Conservation (phyloP, 1,140 invertebrate species). For the Antheraea pernyi region DNA sequence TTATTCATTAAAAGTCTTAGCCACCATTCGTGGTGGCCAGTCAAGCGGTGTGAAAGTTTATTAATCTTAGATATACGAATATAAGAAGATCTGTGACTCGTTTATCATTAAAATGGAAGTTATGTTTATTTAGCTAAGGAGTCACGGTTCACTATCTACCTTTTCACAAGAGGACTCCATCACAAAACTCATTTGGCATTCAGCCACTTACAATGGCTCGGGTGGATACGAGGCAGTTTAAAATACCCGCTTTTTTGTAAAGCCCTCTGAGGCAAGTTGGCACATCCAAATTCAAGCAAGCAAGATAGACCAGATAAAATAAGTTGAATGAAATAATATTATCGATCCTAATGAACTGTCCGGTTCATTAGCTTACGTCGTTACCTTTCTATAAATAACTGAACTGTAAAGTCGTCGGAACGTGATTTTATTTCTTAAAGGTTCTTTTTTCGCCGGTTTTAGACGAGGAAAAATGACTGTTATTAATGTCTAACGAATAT, state of each 20-base stretch:
- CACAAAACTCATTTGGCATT: conserved; percentile 76
- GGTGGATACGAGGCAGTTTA: conserved; percentile 61
- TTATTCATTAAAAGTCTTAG: no score
- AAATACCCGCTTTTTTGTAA: conserved; percentile 64
- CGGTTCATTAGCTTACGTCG: conserved; percentile 22
- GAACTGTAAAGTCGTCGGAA: conserved; percentile 25
- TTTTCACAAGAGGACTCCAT: conserved; percentile 64
- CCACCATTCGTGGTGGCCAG: no score
- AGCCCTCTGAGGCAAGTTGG: conserved; percentile 47
- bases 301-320: conserved; percentile 17
- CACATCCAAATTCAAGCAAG: conserved; percentile 45
- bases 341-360: conserved; percentile 14
- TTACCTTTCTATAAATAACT: conserved; percentile 17
- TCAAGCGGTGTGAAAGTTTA: no score
- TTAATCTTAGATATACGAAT: neutral
- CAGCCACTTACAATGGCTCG: conserved; percentile 67
- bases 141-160: conserved; percentile 53
- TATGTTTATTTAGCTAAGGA: conserved; percentile 34
- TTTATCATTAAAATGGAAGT: neutral
- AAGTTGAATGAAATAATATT: conserved; percentile 10
- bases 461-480: conserved; percentile 32
- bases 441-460: conserved; percentile 26
- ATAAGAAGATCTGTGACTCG: neutral
- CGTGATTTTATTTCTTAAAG: conserved; percentile 28
- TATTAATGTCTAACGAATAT: conserved; percentile 38